Conservation (phyloP, 92 coral and sea anemone genomes). For the Palythoa heliodiscus region DNA sequence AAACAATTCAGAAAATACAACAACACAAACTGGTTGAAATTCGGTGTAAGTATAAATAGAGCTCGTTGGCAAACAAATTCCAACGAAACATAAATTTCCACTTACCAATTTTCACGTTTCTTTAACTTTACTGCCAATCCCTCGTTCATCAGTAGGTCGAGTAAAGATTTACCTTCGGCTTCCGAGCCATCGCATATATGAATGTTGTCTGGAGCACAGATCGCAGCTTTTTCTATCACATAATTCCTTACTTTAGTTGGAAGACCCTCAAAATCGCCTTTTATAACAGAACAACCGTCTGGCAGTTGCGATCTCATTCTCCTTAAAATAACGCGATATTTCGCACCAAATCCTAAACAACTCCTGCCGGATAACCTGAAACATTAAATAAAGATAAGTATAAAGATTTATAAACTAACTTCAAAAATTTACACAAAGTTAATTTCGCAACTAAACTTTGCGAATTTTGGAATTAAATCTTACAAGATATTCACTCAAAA, state of each 20-base stretch:
- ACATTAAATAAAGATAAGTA: not conserved
- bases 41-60: not conserved
- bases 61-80: not conserved
- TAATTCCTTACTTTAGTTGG: conserved; percentile 76
- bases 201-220: conserved; percentile 75
- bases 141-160: conserved; percentile 63
- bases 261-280: conserved; percentile 69
- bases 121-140: conserved; percentile 59
- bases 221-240: conserved; percentile 72
- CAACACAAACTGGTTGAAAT: not conserved
- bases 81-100: not conserved
- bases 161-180: conserved; percentile 65
- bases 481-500: conserved; percentile 7
- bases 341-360: conserved; percentile 49
- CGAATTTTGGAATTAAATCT: not conserved
- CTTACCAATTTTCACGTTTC: conserved; percentile 70
- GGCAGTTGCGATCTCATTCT: conserved; percentile 74
- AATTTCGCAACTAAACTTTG: not conserved
- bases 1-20: not conserved
- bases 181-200: conserved; percentile 84
- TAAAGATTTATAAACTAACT: not conserved
- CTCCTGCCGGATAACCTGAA: conserved; percentile 27
- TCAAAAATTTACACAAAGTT: not conserved
- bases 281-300: conserved; percentile 56
- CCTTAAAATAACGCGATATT: conserved; percentile 64